Conservation (phyloP, 2,797 vertebrate species). For the Danio albolineatus region DNA sequence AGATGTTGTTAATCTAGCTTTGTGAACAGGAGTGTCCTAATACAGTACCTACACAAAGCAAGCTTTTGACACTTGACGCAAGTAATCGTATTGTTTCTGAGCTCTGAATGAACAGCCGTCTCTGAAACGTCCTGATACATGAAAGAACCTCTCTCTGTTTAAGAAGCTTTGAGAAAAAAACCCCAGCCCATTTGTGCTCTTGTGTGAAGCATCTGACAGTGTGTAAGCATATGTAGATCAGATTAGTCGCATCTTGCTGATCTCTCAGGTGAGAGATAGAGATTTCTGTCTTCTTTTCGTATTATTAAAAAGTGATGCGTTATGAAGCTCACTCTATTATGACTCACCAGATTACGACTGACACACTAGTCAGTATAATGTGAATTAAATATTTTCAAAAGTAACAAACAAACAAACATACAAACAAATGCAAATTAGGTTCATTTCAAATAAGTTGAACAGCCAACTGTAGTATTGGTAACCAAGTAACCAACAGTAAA, state of each 20-base stretch:
- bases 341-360: conserved; percentile 16
- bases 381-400: no score
- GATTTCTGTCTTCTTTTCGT: neutral
- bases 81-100: conserved; percentile 9
- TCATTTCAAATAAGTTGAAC: no score
- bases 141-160: conserved; percentile 1
- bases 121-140: conserved; percentile 6
- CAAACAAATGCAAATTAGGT: no score
- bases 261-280: conserved; percentile 1
- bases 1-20: neutral
- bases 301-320: conserved; percentile 46
- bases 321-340: conserved; percentile 46
- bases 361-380: neutral
- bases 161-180: conserved; percentile 30
- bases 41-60: neutral
- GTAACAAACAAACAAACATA: no score
- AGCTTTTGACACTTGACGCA: neutral
- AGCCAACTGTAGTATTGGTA: no score
- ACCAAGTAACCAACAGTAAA: no score
- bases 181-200: conserved; percentile 20
- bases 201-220: neutral
- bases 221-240: conserved; percentile 15
- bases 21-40: neutral
- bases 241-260: conserved; percentile 32
- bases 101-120: neutral